Percentiles rank a stretch among this genome's conserved stretches.
Evolutionary conservation across 2,888 invertebrate genomes (phyloP).

Genomic region (Nomada fucata): DNA sequence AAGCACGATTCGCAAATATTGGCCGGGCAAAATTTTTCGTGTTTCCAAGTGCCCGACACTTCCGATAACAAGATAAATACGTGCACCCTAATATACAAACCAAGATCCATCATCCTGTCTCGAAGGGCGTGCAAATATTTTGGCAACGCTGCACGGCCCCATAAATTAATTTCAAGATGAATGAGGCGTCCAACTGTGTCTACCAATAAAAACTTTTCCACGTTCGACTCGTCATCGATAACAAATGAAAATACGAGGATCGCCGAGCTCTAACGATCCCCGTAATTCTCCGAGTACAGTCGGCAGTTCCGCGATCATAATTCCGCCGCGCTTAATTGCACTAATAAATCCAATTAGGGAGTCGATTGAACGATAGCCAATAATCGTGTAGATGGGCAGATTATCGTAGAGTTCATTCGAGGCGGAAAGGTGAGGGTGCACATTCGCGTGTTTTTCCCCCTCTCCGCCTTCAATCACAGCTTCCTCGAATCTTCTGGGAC

Average conservation of each 20-base stretch:
- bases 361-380: slow-evolving; percentile 46
- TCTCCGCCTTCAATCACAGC: not conserved
- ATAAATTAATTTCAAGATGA: slow-evolving; percentile 18
- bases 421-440: slow-evolving; percentile 16
- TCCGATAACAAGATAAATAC: slow-evolving; percentile 45
- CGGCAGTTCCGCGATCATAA: slow-evolving; percentile 9
- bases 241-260: slow-evolving; percentile 3
- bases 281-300: slow-evolving; percentile 25
- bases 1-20: slow-evolving; percentile 54
- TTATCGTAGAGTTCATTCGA: slow-evolving; percentile 8
- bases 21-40: slow-evolving; percentile 47
- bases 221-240: not conserved
- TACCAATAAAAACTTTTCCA: not conserved
- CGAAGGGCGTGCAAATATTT: slow-evolving; percentile 20
- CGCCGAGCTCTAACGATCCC: slow-evolving; percentile 8
- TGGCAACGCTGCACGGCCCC: not conserved
- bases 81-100: not conserved
- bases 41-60: slow-evolving; percentile 26
- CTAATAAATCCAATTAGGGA: slow-evolving; percentile 59
- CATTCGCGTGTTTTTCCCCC: not conserved
- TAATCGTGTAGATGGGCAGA: slow-evolving; percentile 50
- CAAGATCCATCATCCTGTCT: slow-evolving; percentile 13
- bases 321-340: slow-evolving; percentile 38
- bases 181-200: not conserved
- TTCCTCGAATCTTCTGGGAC: slow-evolving; percentile 30